Conservation (phyloP, 2,888 invertebrate species). For the Andricus quercusramuli region DNA sequence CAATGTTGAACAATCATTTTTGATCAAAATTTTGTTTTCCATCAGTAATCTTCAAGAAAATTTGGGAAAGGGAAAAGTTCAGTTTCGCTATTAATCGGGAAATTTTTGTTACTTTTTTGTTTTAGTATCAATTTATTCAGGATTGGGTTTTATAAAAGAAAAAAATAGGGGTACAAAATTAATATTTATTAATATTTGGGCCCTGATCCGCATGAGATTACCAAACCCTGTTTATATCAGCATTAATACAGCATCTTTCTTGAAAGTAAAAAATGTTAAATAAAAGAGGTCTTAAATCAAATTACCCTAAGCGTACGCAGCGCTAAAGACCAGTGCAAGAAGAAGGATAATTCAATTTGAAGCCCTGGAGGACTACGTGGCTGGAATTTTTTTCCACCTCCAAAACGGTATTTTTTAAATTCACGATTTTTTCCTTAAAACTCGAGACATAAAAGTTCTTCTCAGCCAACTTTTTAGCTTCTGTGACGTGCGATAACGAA, state of each 20-base stretch:
- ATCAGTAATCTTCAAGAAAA: too few species aligned
- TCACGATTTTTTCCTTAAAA: background rate
- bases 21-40: too few species aligned
- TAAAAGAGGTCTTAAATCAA: conserved; percentile 3
- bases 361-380: conserved; percentile 8
- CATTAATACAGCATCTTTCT: background rate
- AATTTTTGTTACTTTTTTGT: too few species aligned
- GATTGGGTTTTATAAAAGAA: too few species aligned
- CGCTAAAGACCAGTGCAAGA: background rate
- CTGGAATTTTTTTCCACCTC: conserved; percentile 28
- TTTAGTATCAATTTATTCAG: too few species aligned
- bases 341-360: conserved; percentile 12
- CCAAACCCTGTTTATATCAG: background rate
- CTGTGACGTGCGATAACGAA: background rate
- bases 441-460: background rate
- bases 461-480: background rate
- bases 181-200: too few species aligned
- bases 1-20: too few species aligned
- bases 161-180: too few species aligned
- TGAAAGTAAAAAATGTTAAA: background rate
- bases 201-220: background rate
- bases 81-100: too few species aligned
- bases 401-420: background rate
- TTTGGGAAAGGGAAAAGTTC: too few species aligned
- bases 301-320: background rate